Percentiles rank a stretch among this genome's conserved stretches.
These are phyloP conservation scores for Agrotis clavis DNA, from an alignment of 2,888 invertebrate species.

Conservation along the genomic window DNA sequence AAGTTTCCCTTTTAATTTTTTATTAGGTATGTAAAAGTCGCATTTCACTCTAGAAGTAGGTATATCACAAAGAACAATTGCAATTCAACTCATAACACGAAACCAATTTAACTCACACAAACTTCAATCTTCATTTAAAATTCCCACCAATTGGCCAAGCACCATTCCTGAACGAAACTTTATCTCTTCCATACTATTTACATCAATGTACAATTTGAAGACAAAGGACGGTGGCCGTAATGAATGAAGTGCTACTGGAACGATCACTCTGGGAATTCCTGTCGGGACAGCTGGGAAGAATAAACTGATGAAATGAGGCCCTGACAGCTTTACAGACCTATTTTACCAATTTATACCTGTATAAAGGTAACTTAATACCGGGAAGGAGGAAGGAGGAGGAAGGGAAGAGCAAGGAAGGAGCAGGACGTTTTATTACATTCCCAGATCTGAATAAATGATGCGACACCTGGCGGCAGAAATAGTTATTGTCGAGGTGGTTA, in stretches of 20 bases:
- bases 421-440: conserved; percentile 62
- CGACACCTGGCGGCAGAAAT: conserved; percentile 55
- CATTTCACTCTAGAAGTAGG: too few relatives aligned
- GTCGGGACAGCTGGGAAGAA: conserved; percentile 77
- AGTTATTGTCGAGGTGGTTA: conserved; percentile 57
- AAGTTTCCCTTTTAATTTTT: too few relatives aligned
- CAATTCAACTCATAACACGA: conserved; percentile 7
- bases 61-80: not conserved
- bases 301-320: conserved; percentile 77
- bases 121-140: conserved; percentile 31
- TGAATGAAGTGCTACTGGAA: conserved; percentile 78
- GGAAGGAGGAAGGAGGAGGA: conserved; percentile 10
- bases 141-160: conserved; percentile 17
- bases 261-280: conserved; percentile 75
- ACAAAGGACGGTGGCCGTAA: conserved; percentile 75
- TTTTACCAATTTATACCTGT: conserved; percentile 76
- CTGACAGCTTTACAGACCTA: conserved; percentile 69
- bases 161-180: conserved; percentile 15
- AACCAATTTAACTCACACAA: conserved; percentile 30
- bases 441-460: conserved; percentile 64
- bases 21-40: not conserved
- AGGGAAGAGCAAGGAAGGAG: too few relatives aligned
- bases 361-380: conserved; percentile 67
- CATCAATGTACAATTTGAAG: conserved; percentile 63
- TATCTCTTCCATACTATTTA: conserved; percentile 56